Conservation (phyloP, 2,797 vertebrate genomes). For the Adelosebastes latens region DNA sequence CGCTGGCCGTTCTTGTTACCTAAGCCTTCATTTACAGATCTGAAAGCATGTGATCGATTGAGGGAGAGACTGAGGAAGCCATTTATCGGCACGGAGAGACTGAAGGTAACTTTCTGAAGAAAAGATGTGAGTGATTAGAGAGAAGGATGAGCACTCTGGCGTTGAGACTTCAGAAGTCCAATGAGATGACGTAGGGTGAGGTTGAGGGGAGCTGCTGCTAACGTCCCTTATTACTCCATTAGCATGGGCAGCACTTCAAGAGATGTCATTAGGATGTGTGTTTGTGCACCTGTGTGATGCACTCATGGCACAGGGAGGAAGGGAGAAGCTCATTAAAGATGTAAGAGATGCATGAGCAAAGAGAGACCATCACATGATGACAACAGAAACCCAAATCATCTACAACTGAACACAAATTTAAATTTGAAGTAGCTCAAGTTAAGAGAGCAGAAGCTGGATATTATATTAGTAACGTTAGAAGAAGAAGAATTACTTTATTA, state of each 20-base stretch:
- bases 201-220: slow-evolving; percentile 15
- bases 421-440: background rate
- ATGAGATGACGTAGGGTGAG: slow-evolving; percentile 11
- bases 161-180: slow-evolving; percentile 34
- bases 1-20: slow-evolving; percentile 60
- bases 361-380: background rate
- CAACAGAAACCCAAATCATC: background rate
- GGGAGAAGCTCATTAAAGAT: slow-evolving; percentile 44
- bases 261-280: slow-evolving; percentile 53
- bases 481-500: background rate
- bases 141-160: slow-evolving; percentile 9
- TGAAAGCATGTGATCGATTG: slow-evolving; percentile 75
- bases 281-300: slow-evolving; percentile 7
- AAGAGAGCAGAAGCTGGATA: background rate
- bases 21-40: slow-evolving; percentile 66
- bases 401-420: background rate
- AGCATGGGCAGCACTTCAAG: slow-evolving; percentile 47
- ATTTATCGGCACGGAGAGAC: slow-evolving; percentile 32
- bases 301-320: slow-evolving; percentile 3
- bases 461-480: background rate
- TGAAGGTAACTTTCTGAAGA: slow-evolving; percentile 44
- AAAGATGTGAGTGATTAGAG: slow-evolving; percentile 48
- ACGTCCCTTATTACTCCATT: slow-evolving; percentile 57
- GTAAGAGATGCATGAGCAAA: slow-evolving; percentile 11
- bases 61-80: slow-evolving; percentile 43